Base-by-base conservation (phyloP, 2,888 invertebrate genomes). In the Standfussiana lucernea region DNA sequence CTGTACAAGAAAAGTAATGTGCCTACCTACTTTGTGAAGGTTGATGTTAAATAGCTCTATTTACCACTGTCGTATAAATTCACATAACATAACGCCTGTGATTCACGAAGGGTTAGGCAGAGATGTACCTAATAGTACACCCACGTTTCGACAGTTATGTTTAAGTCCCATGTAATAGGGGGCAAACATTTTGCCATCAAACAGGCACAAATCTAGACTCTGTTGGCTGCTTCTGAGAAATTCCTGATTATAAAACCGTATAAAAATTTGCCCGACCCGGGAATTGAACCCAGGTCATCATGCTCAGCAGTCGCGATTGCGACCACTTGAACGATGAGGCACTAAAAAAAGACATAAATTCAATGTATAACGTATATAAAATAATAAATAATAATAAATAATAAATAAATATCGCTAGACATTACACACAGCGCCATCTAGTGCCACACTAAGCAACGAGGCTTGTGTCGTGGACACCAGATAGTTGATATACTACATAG, bases 1-100 rank as follows among this genome's bases (percentile, higher is more conserved):
- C 15, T 75, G 69, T 67, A 35, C 32, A 64, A 72, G 50, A 79
- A 50, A 73, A 61, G 15, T 62, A 56, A 53, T 65, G 42, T 32
- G 35, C 75, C 62, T n/a, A 72, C 79, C 78, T 73, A 82, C 35
- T 42, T 45, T 35, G 37, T 47, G 69, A 81, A 72, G 78, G 75
- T 68, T 59, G 50, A 18, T 28, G 11, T 24, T 72, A 35, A n/a
- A 40, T 45, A 13, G 1, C 1, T 32, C 37, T 59, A n/a, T 15
- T 68, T 64, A 64, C 21, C 45, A 56, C 24, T 66, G 59, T 59
- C 65, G 68, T 42, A 21, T 10, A 68, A n/a, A n/a, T n/a, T n/a
- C n/a, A 6, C 28, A 68, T 50, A 50, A 4, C 53, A 53, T 53
- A 11, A 53, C 53, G 11, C n/a, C 0, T n/a, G 53, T n/a, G 4